Percentiles rank a stretch among this genome's conserved stretches.
These are phyloP conservation scores for Sitobion miscanthi DNA, from an alignment of 1,140 invertebrate species.

Conservation along the genomic window DNA sequence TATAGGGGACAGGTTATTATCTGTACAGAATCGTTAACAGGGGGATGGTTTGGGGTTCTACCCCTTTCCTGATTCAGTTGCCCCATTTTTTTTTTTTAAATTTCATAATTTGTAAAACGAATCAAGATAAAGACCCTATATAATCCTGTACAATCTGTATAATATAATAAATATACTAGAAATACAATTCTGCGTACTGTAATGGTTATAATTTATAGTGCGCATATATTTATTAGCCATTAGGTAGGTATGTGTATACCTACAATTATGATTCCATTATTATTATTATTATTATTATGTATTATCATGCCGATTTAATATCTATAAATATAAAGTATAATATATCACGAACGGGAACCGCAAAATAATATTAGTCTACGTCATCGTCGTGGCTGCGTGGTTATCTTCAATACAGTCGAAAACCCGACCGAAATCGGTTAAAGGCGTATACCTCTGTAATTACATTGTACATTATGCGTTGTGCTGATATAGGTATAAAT, in stretches of 20 bases:
- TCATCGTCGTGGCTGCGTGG: background rate
- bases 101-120: slow-evolving; percentile 1
- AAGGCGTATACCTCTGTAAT: background rate
- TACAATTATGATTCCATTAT: background rate
- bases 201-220: background rate
- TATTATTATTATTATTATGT: background rate
- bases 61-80: background rate
- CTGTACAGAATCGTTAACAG: background rate
- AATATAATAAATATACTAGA: background rate
- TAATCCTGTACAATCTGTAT: background rate
- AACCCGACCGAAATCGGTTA: slow-evolving; percentile 4
- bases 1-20: background rate
- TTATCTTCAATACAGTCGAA: background rate
- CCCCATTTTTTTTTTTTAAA: background rate
- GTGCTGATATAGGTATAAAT: background rate
- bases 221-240: background rate
- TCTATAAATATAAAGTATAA: background rate
- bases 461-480: background rate
- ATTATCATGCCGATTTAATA: background rate
- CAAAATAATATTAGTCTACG: background rate
- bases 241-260: background rate
- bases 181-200: background rate
- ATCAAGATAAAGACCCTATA: background rate
- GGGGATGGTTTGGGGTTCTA: background rate
- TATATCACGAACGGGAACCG: background rate